Percentiles rank a stretch among this genome's conserved stretches.
phyloP scores from a whole-genome alignment of 2,888 invertebrate genomes.

The Shargacucullia verbasci region DNA sequence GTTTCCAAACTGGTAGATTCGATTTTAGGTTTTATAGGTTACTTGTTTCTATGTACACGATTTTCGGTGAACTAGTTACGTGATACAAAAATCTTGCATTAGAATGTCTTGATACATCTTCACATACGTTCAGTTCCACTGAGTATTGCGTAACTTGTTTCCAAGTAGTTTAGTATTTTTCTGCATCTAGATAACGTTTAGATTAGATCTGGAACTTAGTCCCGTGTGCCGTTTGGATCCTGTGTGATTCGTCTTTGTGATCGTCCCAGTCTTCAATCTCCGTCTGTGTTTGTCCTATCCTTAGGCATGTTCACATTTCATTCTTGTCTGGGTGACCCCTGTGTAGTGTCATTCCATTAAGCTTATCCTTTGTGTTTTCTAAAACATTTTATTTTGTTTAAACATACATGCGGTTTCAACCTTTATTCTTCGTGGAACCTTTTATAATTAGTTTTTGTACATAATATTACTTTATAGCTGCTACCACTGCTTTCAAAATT shows the following conservation, averaged over 20 bases:
- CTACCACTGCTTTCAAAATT: slow-evolving; percentile 59
- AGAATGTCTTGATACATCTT: background rate
- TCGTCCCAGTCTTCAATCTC: slow-evolving; percentile 51
- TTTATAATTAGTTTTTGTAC: slow-evolving; percentile 45
- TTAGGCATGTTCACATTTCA: slow-evolving; percentile 71
- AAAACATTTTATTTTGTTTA: slow-evolving; percentile 44
- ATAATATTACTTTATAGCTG: slow-evolving; percentile 56
- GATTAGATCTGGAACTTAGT: slow-evolving; percentile 69
- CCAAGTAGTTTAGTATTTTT: slow-evolving; percentile 69
- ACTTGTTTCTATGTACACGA: slow-evolving; percentile 53
- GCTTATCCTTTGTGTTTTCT: slow-evolving; percentile 56
- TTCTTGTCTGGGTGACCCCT: slow-evolving; percentile 69
- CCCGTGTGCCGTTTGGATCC: slow-evolving; percentile 69
- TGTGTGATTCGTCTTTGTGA: slow-evolving; percentile 63
- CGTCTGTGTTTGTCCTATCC: slow-evolving; percentile 68
- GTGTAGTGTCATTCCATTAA: slow-evolving; percentile 57
- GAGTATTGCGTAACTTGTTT: slow-evolving; percentile 69
- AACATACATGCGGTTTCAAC: slow-evolving; percentile 45
- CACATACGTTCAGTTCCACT: background rate
- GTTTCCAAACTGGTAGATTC: slow-evolving; percentile 58
- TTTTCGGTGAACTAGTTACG: slow-evolving; percentile 68
- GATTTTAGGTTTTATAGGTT: slow-evolving; percentile 59
- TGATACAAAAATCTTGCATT: slow-evolving; percentile 20
- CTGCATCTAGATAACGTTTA: slow-evolving; percentile 69
- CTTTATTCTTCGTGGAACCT: slow-evolving; percentile 38